These are phyloP conservation scores for Alexandromys fortis DNA, from an alignment of 2,113 vertebrate species.

Conservation along the genomic window DNA sequence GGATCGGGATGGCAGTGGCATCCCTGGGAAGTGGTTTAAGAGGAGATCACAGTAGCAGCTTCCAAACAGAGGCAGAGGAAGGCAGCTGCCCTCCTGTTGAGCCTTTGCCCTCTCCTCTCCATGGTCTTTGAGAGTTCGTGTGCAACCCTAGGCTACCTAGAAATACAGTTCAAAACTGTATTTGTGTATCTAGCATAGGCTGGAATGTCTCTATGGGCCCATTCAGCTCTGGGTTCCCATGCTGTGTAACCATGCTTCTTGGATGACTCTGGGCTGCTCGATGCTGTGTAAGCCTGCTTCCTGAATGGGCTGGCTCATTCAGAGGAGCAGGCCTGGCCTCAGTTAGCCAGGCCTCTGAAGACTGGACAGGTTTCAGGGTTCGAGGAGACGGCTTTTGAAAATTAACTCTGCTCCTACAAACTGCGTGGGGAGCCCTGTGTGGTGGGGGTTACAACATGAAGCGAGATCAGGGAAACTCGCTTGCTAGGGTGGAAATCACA, in stretches of 20 bases:
- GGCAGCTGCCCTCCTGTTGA: no score
- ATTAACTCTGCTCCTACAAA: background rate
- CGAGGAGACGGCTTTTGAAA: background rate
- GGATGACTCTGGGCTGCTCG: no score
- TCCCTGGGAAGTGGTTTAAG: background rate
- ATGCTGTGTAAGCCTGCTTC: no score
- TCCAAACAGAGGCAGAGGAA: accelerated
- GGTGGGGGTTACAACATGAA: background rate
- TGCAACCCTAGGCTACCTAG: background rate
- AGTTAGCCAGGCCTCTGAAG: background rate
- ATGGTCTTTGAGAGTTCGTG: background rate
- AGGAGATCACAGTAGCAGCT: accelerated
- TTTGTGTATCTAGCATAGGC: background rate
- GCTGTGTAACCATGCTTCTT: no score
- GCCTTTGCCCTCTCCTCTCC: background rate
- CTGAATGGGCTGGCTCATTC: background rate
- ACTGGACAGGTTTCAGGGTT: background rate
- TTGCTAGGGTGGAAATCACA: background rate
- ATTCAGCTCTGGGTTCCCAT: background rate
- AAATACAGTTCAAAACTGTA: background rate
- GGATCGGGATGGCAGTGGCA: background rate
- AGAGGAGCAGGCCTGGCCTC: background rate
- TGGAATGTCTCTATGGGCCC: background rate
- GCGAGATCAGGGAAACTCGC: background rate
- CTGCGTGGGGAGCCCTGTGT: background rate